A percentile compares a stretch with the other conserved stretches of the same genome.
These are phyloP conservation scores for Istiophorus platypterus DNA, from an alignment of 2,113 vertebrate species.

Conservation along the genomic window DNA sequence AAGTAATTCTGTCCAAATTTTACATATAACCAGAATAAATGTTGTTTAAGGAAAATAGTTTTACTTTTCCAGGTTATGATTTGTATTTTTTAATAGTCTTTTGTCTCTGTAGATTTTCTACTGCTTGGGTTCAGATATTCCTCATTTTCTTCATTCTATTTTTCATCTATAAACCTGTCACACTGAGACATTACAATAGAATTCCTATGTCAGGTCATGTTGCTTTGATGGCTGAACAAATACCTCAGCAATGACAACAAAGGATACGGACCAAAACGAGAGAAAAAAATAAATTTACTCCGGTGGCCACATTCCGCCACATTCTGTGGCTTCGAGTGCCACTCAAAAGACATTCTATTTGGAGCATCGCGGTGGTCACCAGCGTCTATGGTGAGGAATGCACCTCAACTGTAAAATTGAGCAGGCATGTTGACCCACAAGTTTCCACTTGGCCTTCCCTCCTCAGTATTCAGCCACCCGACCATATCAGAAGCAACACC, in stretches of 20 bases:
- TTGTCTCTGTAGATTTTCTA: not conserved
- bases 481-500: slow-evolving; percentile 73
- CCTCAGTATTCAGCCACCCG: slow-evolving; percentile 71
- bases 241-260: slow-evolving; percentile 27
- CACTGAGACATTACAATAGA: slow-evolving; percentile 43
- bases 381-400: slow-evolving; percentile 57
- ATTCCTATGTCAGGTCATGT: slow-evolving; percentile 60
- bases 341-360: slow-evolving; percentile 69
- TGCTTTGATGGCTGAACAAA: slow-evolving; percentile 70
- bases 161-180: slow-evolving; percentile 48
- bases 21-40: not conserved
- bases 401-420: slow-evolving; percentile 84
- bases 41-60: not conserved
- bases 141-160: slow-evolving; percentile 35
- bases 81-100: not conserved
- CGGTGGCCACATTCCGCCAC: slow-evolving; percentile 56
- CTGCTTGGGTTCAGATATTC: slow-evolving; percentile 5
- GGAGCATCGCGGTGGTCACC: slow-evolving; percentile 48
- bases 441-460: slow-evolving; percentile 53
- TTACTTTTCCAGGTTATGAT: not conserved
- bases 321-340: slow-evolving; percentile 65
- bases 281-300: not conserved
- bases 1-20: not conserved
- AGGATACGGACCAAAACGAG: slow-evolving; percentile 7
- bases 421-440: slow-evolving; percentile 74